Evolutionary conservation across 2,113 vertebrate genomes (phyloP), one percentile per base, ranked within the genome.

Genomic region (Syngnathus typhle): DNA sequence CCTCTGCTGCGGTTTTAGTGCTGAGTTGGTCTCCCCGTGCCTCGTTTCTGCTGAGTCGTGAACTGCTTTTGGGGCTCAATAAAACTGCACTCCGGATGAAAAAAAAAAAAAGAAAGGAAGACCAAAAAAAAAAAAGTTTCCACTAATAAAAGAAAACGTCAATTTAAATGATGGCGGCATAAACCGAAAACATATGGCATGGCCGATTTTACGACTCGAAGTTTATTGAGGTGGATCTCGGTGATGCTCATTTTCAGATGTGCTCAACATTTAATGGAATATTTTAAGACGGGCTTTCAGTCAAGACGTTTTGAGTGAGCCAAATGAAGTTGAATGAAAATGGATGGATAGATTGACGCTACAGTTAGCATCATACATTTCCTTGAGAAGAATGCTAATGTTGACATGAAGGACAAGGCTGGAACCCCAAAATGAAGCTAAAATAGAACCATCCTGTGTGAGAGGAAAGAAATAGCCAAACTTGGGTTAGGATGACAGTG

Each of bases 381-480:
- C 49, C 37, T 61, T 21, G 59, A 41, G 59, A 23, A 23, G 60
- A 23, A 21, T 16, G 60, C 39, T 44, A 5, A 16, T 59, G n/a
- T 69, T 69, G 62, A 72, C 47, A 67, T 62, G 36, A 7, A 55
- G 18, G 10, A 52, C 6, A 27, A 51, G 69, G 21, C 54, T 7
- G 27, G 27, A 58, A 58, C 27, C 55, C 58, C 49, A 44, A 67
- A 69, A 47, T 32, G 7, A 38, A 55, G 37, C 66, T 23, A 59
- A 60, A 78, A 76, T 61, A 71, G 39, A 36, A 36, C n/a, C 60
- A 1, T 67, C 6, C 43, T 49, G 61, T 10, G 56, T 27, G 21
- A 62, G 60, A 62, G 60, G 11, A 23, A 62, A 62, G 59, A 60
- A 39, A 69, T 39, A 36, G 19, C 72, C 73, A 74, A 73, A 79